Base-by-base conservation (phyloP, 2,113 vertebrate species). In the Cercocebus atys region DNA sequence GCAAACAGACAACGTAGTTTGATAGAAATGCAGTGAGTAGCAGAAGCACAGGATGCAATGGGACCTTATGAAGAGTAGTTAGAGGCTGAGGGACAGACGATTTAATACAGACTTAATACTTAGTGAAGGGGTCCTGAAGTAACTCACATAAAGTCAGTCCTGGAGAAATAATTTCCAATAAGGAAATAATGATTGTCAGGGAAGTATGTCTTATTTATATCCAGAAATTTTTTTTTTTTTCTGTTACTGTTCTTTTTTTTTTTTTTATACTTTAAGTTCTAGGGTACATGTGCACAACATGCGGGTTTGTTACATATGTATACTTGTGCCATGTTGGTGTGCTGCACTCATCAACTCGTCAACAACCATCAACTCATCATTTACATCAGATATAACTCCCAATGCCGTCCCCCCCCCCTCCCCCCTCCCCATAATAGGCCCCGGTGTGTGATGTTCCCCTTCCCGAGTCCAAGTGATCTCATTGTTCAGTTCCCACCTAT, bases 321-420 rank as follows among this genome's bases (percentile, higher is more conserved):
- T 50, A 50, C 12, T 50, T 50, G 47, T 50, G 12, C 47, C 47
- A 50, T 50, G 47, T 50, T 50, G 47, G 47, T 50, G 12, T 50
- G 3, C 47, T 13, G 47, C 47, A 50, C 47, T 0, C 47, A 50
- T 50, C 13, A 50, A 50, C 47, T 50, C 12, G 0, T 50, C 47
- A 50, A 12, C 47, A 50, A 12, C 12, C 47, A 50, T 50, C 47
- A 50, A 50, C 47, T 50, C 47, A 3, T 50, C 47, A 50, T 13
- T 50, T 50, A 50, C 47, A 50, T 50, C 47, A 50, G 47, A 3
- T 50, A 50, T 50, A 50, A 50, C 47, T 50, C 12, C 47, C 47
- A 50, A 3, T 50, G 47, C 47, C 3, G 14, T 50, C 47, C 47
- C 12, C 0, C 0, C 47, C 47, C 12, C 12, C 12, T 3, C 3